A percentile compares a stretch with the other conserved stretches of the same genome.
Conservation (phyloP, 64 coral and sea anemone species). For the Montipora capricornis region DNA sequence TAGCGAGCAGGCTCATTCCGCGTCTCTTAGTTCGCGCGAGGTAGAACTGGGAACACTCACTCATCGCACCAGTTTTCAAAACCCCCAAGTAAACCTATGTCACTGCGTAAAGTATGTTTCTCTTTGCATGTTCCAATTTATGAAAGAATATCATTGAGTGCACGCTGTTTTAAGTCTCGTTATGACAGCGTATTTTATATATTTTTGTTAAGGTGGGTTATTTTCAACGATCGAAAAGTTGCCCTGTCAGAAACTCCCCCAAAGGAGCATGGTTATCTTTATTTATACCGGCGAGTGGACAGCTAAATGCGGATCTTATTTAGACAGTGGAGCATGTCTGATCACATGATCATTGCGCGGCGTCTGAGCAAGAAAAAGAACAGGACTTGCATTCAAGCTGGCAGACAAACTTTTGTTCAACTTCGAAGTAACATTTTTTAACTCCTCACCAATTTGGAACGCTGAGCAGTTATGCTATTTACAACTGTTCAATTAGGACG, state of each 20-base stretch:
- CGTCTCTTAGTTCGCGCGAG: too few species aligned
- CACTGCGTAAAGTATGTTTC: too few species aligned
- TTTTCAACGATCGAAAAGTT: conserved; percentile 98
- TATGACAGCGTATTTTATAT: too few species aligned
- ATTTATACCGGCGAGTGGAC: conserved; percentile 77
- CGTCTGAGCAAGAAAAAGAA: background rate
- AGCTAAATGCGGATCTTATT: background rate
- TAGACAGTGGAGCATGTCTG: background rate
- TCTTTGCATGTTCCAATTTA: background rate
- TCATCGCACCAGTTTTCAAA: too few species aligned
- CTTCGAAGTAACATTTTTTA: background rate
- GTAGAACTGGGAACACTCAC: too few species aligned
- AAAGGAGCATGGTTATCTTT: conserved; percentile 86
- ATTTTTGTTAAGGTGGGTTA: conserved; percentile 81
- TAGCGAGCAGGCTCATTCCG: too few species aligned
- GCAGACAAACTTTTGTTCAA: background rate
- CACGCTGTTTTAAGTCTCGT: too few species aligned
- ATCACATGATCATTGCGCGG: background rate
- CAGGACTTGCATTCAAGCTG: too few species aligned
- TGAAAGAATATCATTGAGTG: background rate
- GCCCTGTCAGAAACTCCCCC: conserved; percentile 94
- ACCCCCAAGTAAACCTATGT: too few species aligned
- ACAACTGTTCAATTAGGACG: background rate
- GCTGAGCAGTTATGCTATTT: background rate
- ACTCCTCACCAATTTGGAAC: background rate